Evolutionary conservation across 2,797 vertebrate genomes (phyloP).

Genomic region (Lithobates pipiens): DNA sequence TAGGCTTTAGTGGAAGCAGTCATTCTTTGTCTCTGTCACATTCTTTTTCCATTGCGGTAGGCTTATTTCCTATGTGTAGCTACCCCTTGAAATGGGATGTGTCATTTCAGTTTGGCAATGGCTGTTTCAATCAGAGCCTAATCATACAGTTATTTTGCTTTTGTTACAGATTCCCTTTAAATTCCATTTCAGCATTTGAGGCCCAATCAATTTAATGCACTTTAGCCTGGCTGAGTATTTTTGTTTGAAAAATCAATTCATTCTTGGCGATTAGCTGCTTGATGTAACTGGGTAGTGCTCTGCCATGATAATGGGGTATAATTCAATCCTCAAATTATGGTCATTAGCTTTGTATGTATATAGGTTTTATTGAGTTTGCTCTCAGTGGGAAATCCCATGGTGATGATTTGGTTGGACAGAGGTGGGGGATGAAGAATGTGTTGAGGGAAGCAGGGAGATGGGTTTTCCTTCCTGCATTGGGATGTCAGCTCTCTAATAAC

Average conservation of each 20-base stretch:
- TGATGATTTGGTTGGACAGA: not conserved
- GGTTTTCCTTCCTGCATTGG: conserved; percentile 47
- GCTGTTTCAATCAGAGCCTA: not conserved
- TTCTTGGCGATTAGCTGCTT: conserved; percentile 21
- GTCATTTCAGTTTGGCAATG: not conserved
- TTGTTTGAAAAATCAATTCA: conserved; percentile 29
- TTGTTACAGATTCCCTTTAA: not conserved
- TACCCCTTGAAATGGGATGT: no score
- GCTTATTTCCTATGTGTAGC: no score
- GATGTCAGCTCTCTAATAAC: conserved; percentile 37
- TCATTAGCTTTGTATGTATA: conserved; percentile 38
- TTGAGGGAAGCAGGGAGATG: conserved; percentile 17
- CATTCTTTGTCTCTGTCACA: no score
- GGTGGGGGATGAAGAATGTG: conserved; percentile 13
- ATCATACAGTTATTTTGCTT: not conserved
- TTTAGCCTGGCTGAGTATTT: not conserved
- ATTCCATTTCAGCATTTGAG: not conserved
- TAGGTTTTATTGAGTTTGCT: conserved; percentile 48
- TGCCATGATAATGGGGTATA: not conserved
- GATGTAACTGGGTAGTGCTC: conserved; percentile 15
- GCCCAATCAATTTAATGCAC: conserved; percentile 4
- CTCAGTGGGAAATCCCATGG: conserved; percentile 30
- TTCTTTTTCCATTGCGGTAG: not conserved
- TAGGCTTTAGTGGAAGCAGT: no score
- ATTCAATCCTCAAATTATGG: conserved; percentile 5